phyloP scores from a whole-genome alignment of 2,888 invertebrate species.

The Leucoma salicis region DNA sequence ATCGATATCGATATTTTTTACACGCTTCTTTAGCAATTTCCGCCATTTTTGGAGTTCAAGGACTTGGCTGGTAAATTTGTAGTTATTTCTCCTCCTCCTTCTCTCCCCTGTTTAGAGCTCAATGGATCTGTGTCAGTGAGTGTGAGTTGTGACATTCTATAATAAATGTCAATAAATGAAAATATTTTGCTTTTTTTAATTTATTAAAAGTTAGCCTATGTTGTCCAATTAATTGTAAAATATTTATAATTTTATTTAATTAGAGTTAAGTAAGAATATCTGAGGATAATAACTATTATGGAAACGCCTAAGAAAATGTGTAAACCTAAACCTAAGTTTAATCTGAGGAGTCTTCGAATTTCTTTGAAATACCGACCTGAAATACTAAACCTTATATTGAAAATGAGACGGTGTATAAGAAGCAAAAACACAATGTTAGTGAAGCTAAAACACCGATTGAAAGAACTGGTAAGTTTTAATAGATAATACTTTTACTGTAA shows the following conservation, averaged over 20 bases:
- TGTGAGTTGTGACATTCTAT: neutral
- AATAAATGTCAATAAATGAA: neutral
- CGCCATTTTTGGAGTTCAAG: too few relatives aligned
- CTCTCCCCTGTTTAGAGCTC: too few relatives aligned
- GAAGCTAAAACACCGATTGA: slow-evolving; percentile 81
- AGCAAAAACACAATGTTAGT: slow-evolving; percentile 82
- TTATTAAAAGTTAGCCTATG: neutral
- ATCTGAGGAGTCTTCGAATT: slow-evolving; percentile 48
- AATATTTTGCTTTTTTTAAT: neutral
- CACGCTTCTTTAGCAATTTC: too few relatives aligned
- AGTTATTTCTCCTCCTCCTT: too few relatives aligned
- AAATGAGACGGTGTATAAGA: slow-evolving; percentile 79
- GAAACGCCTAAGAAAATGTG: slow-evolving; percentile 27
- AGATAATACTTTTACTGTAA: neutral
- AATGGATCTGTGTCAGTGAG: too few relatives aligned
- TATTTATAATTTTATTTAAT: neutral
- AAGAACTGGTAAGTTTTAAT: slow-evolving; percentile 65
- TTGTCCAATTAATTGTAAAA: neutral
- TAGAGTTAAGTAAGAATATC: neutral
- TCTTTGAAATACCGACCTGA: slow-evolving; percentile 82
- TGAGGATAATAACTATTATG: slow-evolving; percentile 13
- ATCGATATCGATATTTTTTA: too few relatives aligned
- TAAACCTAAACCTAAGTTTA: slow-evolving; percentile 32
- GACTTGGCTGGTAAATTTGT: too few relatives aligned
- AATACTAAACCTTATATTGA: slow-evolving; percentile 79